A percentile compares a stretch with the other conserved stretches of the same genome.
Conservation (phyloP, 1,140 invertebrate species). For the Saxidomus purpurata region DNA sequence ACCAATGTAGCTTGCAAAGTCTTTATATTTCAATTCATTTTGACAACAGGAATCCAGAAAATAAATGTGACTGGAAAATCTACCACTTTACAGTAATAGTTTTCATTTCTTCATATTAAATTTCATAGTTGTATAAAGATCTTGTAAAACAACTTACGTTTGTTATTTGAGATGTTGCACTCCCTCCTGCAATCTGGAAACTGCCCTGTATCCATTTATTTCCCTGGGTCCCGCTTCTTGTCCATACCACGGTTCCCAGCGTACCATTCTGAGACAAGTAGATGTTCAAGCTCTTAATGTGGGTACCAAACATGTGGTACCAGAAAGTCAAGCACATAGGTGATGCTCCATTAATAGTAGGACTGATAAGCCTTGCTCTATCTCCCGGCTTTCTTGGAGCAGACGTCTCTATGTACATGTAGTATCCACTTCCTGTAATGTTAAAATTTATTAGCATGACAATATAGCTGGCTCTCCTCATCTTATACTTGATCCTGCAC, state of each 20-base stretch:
- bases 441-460: neutral
- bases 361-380: conserved; percentile 89
- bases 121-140: too few relatives aligned
- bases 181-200: conserved; percentile 73
- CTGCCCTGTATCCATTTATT: conserved; percentile 76
- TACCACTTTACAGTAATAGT: too few relatives aligned
- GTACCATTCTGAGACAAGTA: conserved; percentile 70
- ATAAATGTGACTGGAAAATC: too few relatives aligned
- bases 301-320: conserved; percentile 92
- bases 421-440: conserved; percentile 89
- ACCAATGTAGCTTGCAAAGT: too few relatives aligned
- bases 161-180: conserved; percentile 63
- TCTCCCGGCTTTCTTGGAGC: conserved; percentile 89
- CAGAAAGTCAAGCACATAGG: conserved; percentile 88
- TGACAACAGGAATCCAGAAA: too few relatives aligned
- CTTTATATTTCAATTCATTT: too few relatives aligned
- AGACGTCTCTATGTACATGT: conserved; percentile 93
- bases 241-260: conserved; percentile 75
- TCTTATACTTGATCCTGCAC: too few relatives aligned
- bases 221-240: conserved; percentile 75
- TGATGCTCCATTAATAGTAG: conserved; percentile 70
- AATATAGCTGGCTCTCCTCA: too few relatives aligned
- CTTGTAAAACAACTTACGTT: too few relatives aligned
- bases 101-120: too few relatives aligned
- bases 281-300: conserved; percentile 79